Base-by-base conservation (phyloP, 1,140 invertebrate species). In the Oncopodura yosiiana region DNA sequence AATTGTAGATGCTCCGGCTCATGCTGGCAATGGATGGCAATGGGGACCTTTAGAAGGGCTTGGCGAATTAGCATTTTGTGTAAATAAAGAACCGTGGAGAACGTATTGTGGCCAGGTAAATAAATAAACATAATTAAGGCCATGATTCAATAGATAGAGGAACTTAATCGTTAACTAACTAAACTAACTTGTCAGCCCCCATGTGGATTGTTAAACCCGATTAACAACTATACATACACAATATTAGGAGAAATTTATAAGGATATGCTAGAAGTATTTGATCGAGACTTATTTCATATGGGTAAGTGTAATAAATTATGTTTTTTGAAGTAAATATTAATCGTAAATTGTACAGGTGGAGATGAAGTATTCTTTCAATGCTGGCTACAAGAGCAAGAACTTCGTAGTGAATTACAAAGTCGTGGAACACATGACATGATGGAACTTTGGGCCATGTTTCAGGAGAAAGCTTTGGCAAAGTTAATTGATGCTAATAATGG, bases 1-100 rank as follows among this genome's bases (percentile, higher is more conserved):
- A 52, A 46, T 84, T 90, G 57, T n/a, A n/a, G 68, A 69, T 43
- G 66, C 65, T 19, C 69, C 69, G 12, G 39, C 69, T 66, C 57
- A 68, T 65, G 38, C 65, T 61, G 38, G 67, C 49, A 61, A 61
- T 50, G 57, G 54, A 23, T 66, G 62, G 62, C 58, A 62, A 41
- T 66, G 61, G 58, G 64, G 63, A 16, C 38, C 29, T 5, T 16
- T 45, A 8, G 58, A 52, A 37, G 54, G 56, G 23, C 27, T 63
- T 3, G 63, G 60, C 1, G 57, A 62, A 11, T 34, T 65, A 24
- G 63, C 61, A 6, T 29, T 62, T 12, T 65, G 63, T 55, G 51
- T 65, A 11, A 65, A 65, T 42, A 34, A 49, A 8, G 53, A 62
- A 36, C 63, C 63, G 1, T 62, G 63, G 63, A 45, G 55, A 37